These are phyloP conservation scores for Aleiodes sp. DNA, from an alignment of 1,140 invertebrate species.

Conservation along the genomic window DNA sequence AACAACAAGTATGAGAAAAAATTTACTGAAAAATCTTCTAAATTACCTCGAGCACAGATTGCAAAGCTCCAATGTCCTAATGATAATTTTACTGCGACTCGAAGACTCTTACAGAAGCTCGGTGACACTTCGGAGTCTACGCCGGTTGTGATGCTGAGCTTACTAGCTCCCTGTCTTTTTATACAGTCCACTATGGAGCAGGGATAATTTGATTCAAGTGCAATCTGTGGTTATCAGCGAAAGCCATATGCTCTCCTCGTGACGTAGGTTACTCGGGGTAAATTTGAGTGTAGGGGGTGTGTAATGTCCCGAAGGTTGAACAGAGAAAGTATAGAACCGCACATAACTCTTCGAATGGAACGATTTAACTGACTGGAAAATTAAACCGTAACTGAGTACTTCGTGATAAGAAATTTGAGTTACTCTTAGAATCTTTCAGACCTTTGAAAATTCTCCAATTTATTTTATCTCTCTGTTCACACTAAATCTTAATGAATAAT, in stretches of 20 bases:
- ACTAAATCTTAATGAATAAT: too few relatives aligned
- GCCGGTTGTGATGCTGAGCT: conserved; percentile 44
- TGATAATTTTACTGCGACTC: too few relatives aligned
- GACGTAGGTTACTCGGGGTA: conserved; percentile 14
- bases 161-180: conserved; percentile 45
- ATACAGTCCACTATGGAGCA: conserved; percentile 40
- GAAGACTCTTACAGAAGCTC: neutral
- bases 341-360: conserved; percentile 2
- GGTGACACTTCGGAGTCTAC: conserved; percentile 21
- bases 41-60: too few relatives aligned
- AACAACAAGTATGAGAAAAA: too few relatives aligned
- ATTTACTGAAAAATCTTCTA: too few relatives aligned
- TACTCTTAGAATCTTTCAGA: too few relatives aligned
- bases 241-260: conserved; percentile 57
- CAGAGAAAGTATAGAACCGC: neutral
- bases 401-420: conserved; percentile 34
- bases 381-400: conserved; percentile 8
- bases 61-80: too few relatives aligned
- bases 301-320: conserved; percentile 26
- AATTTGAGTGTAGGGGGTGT: neutral
- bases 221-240: conserved; percentile 63
- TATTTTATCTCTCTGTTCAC: too few relatives aligned
- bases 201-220: conserved; percentile 56
- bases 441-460: too few relatives aligned
- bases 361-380: conserved; percentile 11